Percentiles rank a stretch among this genome's conserved stretches.
These are phyloP conservation scores for Eupithecia centaureata DNA, from an alignment of 2,888 invertebrate species.

Conservation along the genomic window DNA sequence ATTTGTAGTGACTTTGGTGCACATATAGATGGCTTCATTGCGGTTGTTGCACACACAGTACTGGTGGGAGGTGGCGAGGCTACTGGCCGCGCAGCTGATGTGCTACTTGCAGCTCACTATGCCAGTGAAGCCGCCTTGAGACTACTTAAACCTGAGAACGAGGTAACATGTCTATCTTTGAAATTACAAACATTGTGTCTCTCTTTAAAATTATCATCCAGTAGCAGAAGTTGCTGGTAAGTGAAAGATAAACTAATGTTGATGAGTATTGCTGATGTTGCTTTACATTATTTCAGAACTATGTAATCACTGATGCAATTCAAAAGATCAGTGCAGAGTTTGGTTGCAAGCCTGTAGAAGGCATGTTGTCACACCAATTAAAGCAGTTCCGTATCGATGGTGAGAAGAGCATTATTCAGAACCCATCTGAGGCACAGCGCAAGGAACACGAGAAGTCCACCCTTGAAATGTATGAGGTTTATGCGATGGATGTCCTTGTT, in stretches of 20 bases:
- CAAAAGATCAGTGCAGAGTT: constrained; percentile 96
- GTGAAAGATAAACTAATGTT: not conserved
- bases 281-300: constrained; percentile 86
- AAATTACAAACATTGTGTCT: not conserved
- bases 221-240: not conserved
- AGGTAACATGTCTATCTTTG: constrained; percentile 79
- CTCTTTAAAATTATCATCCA: not conserved
- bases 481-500: constrained; percentile 98
- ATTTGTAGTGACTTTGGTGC: constrained; percentile 95
- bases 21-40: constrained; percentile 99
- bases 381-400: constrained; percentile 99
- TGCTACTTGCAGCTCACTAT: constrained; percentile 96
- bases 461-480: constrained; percentile 98
- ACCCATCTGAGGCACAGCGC: constrained; percentile 97
- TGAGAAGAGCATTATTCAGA: constrained; percentile 92
- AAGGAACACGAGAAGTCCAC: constrained; percentile 99
- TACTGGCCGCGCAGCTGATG: constrained; percentile 96
- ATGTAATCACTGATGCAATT: constrained; percentile 94
- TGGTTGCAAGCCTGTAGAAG: constrained; percentile 99
- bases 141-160: constrained; percentile 95
- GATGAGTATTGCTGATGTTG: constrained; percentile 16
- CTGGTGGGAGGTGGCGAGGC: constrained; percentile 92
- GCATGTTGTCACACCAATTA: constrained; percentile 97
- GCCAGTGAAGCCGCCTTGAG: constrained; percentile 98
- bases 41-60: constrained; percentile 98